These are phyloP conservation scores for Pherbina coryleti DNA, from an alignment of 2,888 invertebrate species.

Conservation along the genomic window DNA sequence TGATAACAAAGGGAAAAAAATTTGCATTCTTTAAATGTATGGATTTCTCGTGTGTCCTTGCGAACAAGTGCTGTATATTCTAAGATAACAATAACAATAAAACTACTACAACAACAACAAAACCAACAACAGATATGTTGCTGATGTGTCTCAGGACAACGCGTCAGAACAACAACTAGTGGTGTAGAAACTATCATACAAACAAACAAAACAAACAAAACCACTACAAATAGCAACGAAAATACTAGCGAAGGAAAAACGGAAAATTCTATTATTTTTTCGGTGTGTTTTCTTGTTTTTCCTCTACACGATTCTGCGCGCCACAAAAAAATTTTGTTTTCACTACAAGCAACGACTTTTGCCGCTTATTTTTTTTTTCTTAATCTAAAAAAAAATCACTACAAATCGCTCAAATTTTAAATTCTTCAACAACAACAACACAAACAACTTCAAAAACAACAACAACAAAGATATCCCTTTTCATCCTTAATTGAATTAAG, in stretches of 20 bases:
- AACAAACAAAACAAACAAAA: slow-evolving; percentile 14
- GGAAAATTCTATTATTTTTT: background rate
- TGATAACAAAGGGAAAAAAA: background rate
- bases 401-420: background rate
- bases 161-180: slow-evolving; percentile 19
- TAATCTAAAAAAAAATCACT: too few relatives aligned
- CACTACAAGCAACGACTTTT: background rate
- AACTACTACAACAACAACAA: slow-evolving; percentile 32
- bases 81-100: background rate
- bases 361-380: background rate
- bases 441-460: background rate
- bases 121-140: background rate
- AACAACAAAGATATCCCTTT: background rate
- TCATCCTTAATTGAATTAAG: slow-evolving; percentile 32
- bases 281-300: background rate
- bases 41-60: slow-evolving; percentile 49
- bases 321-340: background rate
- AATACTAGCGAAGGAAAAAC: slow-evolving; percentile 5
- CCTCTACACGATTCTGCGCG: background rate
- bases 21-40: slow-evolving; percentile 40
- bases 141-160: background rate
- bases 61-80: slow-evolving; percentile 34
- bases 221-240: slow-evolving; percentile 12
- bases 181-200: slow-evolving; percentile 27
- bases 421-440: background rate